phyloP scores from a whole-genome alignment of 2,113 vertebrate genomes.

The Leucoraja erinaceus region DNA sequence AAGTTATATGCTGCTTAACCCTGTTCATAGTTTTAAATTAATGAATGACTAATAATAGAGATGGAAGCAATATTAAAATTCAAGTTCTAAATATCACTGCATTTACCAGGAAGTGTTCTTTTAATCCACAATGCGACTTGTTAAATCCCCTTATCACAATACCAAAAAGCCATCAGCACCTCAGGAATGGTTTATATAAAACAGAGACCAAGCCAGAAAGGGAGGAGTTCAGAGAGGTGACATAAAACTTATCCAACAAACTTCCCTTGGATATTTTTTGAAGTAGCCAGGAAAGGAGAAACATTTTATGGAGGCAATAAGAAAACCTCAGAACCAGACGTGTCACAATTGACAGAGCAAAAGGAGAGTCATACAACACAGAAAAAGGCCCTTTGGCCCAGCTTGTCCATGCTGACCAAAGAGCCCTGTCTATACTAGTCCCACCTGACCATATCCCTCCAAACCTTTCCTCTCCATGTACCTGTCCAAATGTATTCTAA shows the following conservation, averaged over 20 bases:
- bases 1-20: not conserved
- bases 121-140: not conserved
- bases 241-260: too few species aligned
- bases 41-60: not conserved
- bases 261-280: not conserved
- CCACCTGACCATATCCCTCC: too few species aligned
- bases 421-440: too few species aligned
- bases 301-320: too few species aligned
- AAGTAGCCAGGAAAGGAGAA: not conserved
- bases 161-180: not conserved
- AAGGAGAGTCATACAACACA: not conserved
- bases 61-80: not conserved
- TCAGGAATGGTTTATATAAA: slow-evolving; percentile 2
- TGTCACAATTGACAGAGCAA: not conserved
- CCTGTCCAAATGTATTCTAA: too few species aligned
- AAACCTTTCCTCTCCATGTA: too few species aligned
- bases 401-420: too few species aligned
- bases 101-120: not conserved
- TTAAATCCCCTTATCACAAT: not conserved
- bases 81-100: not conserved
- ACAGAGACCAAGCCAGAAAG: not conserved
- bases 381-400: too few species aligned
- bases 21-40: not conserved
- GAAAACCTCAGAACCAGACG: not conserved
- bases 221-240: not conserved